Conservation (phyloP, 2,888 invertebrate genomes). For the Arctia plantaginis region DNA sequence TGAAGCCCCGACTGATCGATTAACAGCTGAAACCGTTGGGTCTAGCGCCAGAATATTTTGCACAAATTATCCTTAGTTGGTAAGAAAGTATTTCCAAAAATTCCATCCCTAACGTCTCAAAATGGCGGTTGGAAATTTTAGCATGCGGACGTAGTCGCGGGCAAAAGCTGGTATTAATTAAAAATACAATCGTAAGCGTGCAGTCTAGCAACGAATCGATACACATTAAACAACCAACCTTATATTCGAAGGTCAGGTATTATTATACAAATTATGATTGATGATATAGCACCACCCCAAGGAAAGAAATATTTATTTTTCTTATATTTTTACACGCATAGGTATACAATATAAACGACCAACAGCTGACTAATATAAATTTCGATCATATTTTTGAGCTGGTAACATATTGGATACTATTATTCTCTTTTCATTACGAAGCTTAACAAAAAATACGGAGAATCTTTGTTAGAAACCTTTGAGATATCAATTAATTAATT, state of each 20-base stretch:
- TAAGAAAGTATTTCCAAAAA: too few species aligned
- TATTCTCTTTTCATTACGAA: background rate
- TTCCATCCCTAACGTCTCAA: too few species aligned
- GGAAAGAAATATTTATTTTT: background rate
- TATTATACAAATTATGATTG: background rate
- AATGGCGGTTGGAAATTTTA: too few species aligned
- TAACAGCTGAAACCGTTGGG: too few species aligned
- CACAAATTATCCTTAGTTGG: too few species aligned
- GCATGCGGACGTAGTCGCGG: too few species aligned
- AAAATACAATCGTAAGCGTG: background rate
- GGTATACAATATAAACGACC: background rate
- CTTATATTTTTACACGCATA: background rate
- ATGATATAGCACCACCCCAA: background rate
- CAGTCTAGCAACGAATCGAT: background rate
- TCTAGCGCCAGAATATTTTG: too few species aligned
- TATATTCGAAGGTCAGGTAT: background rate
- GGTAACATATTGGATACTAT: background rate
- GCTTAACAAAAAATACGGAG: background rate
- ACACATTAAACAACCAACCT: background rate
- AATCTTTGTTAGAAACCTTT: background rate
- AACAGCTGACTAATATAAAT: background rate
- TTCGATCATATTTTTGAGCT: background rate
- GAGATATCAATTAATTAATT: background rate
- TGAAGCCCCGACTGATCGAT: too few species aligned
- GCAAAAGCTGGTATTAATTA: background rate